Conservation (phyloP, 2,888 invertebrate genomes). For the Polia nebulosa region DNA sequence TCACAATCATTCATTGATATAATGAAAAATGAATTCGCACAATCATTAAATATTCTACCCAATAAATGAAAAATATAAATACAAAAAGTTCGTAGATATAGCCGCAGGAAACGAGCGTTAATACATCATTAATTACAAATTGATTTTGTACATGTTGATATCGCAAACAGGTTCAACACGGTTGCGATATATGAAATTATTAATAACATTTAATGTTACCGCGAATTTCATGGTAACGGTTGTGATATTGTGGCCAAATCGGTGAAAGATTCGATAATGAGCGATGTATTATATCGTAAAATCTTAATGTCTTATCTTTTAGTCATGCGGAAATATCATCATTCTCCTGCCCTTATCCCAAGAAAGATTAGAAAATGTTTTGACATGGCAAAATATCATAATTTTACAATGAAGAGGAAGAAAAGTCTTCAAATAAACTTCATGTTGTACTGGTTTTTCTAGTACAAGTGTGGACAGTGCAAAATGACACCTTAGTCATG, state of each 20-base stretch:
- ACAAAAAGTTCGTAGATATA: constrained; percentile 7
- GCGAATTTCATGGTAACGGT: constrained; percentile 38
- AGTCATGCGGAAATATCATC: constrained; percentile 5
- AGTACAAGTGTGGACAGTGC: neutral
- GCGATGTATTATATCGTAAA: constrained; percentile 22
- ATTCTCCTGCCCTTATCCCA: too few relatives aligned
- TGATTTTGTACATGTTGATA: constrained; percentile 54
- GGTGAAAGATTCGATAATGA: constrained; percentile 45
- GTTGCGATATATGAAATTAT: constrained; percentile 54
- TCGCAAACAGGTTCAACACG: constrained; percentile 49
- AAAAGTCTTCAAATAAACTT: neutral
- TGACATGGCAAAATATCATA: neutral
- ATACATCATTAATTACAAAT: constrained; percentile 59
- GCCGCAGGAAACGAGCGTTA: constrained; percentile 35
- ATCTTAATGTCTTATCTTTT: neutral
- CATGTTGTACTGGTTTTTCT: neutral
- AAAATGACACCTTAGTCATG: too few relatives aligned
- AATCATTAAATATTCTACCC: constrained; percentile 25
- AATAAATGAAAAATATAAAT: constrained; percentile 25
- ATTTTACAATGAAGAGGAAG: neutral
- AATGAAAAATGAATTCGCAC: constrained; percentile 25
- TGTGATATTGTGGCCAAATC: constrained; percentile 48
- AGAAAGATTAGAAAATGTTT: neutral
- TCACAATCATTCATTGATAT: neutral
- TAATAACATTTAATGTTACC: constrained; percentile 47